Percentiles rank a stretch among this genome's conserved stretches.
phyloP scores from a whole-genome alignment of 2,888 invertebrate genomes.

The Sylvicola cinctus region DNA sequence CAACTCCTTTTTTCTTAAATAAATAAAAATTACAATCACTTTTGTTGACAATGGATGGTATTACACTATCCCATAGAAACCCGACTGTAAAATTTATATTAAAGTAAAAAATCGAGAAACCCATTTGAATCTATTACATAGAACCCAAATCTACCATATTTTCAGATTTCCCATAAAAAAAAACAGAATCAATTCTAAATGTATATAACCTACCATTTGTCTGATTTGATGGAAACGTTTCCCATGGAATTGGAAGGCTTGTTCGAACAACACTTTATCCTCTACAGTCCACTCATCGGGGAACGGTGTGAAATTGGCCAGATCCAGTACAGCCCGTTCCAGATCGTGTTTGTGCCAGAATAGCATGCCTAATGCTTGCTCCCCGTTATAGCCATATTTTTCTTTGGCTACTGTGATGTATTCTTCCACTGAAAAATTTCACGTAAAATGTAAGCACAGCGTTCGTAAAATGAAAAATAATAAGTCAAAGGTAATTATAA shows the following conservation, averaged over 20 bases:
- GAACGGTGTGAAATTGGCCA: conserved; percentile 92
- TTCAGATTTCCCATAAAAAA: conserved; percentile 1
- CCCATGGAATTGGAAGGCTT: conserved; percentile 95
- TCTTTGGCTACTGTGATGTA: conserved; percentile 88
- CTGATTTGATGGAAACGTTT: conserved; percentile 93
- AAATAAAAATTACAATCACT: no score
- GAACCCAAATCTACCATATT: no score
- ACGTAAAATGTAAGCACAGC: conserved; percentile 5
- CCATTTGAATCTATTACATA: no score
- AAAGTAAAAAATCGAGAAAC: no score
- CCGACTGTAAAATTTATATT: no score
- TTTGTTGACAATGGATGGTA: no score
- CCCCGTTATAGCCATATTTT: conserved; percentile 92
- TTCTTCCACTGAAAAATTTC: conserved; percentile 63
- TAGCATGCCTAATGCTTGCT: conserved; percentile 92
- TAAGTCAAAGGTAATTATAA: conserved; percentile 14
- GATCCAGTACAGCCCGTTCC: conserved; percentile 74
- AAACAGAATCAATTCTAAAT: not conserved
- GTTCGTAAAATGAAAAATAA: no score
- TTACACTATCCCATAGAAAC: no score
- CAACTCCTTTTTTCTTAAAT: no score
- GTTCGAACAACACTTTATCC: conserved; percentile 94
- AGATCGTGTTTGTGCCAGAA: conserved; percentile 97
- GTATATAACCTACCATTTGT: conserved; percentile 61
- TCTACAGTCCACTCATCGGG: conserved; percentile 98